phyloP scores from a whole-genome alignment of 2,888 invertebrate genomes.

The Pammene fasciana region DNA sequence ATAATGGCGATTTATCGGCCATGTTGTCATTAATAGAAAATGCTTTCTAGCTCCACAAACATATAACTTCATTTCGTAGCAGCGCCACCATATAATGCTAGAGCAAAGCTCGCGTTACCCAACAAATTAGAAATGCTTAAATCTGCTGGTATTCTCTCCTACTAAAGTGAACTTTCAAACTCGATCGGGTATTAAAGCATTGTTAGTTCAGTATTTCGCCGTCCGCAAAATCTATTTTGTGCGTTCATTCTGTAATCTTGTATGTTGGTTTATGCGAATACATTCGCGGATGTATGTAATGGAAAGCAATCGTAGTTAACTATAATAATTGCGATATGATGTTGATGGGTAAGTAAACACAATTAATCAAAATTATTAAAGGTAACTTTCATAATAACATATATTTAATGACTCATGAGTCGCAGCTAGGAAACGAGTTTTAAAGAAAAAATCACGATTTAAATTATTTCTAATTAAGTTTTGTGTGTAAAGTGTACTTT shows the following conservation, averaged over 20 bases:
- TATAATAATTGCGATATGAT: conserved; percentile 33
- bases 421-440: neutral
- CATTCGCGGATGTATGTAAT: conserved; percentile 28
- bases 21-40: conserved; percentile 58
- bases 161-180: neutral
- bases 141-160: neutral
- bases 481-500: too few relatives aligned
- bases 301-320: conserved; percentile 28
- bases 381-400: neutral
- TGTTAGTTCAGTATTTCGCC: conserved; percentile 12
- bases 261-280: conserved; percentile 33
- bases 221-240: conserved; percentile 1
- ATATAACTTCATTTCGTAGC: conserved; percentile 4
- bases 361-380: conserved; percentile 6
- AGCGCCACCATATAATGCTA: conserved; percentile 21
- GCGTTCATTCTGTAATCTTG: conserved; percentile 22
- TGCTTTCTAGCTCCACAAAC: conserved; percentile 51
- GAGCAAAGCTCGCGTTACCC: neutral
- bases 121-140: neutral
- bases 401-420: too few relatives aligned
- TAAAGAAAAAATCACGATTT: too few relatives aligned
- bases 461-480: too few relatives aligned
- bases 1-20: conserved; percentile 58
- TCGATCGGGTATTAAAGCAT: neutral
- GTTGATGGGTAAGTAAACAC: conserved; percentile 19